Evolutionary conservation across 2,113 vertebrate genomes (phyloP), one percentile per base, ranked within the genome.

Genomic region (Phyllopteryx taeniolatus): DNA sequence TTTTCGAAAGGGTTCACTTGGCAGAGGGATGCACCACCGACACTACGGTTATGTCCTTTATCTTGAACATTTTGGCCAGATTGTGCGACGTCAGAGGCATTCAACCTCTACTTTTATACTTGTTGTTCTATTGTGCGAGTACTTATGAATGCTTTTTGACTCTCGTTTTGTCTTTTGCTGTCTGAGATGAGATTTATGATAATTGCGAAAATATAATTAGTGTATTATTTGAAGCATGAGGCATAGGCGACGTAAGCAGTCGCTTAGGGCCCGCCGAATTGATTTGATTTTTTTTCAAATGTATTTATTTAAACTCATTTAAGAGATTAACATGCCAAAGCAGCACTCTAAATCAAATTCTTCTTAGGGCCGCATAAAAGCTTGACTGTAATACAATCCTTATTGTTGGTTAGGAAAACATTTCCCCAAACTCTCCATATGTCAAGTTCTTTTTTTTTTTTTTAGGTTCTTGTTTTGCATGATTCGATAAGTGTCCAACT

Each of bases 401-500:
- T 62, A 62, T 62, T 27, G 3, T 0, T 11, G 11, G 54, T 27
- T 22, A 9, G 8, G 54, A 11, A 11, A 22, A 57, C 51, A 54
- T 49, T 8, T 8, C 4, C 17, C 17, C 2, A 20, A 42, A 63
- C 6, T 19, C 33, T 62, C 33, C 7, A 39, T 62, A 17, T 15
- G 39, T 63, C 8, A 17, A 20, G 60, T 62, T 17, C 19, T 42
- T 67, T 47, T 67, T 12, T 62, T 17, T 9, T 42, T 67, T 47
- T 67, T 12, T 31, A 47, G 46, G 13, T 51, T 67, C 13, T 67
- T 67, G 27, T 22, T 54, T 72, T 72, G 19, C n/a, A 53, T 73
- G 68, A 60, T 72, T 33, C 66, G 61, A 15, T 43, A 74, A 64
- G 51, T 64, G 49, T 78, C 27, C 31, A 27, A 35, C 54, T 63